phyloP scores from a whole-genome alignment of 2,113 vertebrate species.

The Ceyx margarethae region DNA sequence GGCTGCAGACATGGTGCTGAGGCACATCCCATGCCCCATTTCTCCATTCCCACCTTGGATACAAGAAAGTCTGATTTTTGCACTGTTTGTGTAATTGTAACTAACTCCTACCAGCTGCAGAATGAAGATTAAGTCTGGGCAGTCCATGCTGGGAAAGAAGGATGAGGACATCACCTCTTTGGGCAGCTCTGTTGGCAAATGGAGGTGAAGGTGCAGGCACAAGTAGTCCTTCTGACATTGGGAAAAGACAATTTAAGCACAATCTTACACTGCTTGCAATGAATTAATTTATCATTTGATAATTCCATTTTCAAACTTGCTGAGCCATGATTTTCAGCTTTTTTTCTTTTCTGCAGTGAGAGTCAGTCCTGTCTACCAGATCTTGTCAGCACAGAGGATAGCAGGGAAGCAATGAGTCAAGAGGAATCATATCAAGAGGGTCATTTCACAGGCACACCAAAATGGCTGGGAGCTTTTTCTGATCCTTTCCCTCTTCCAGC shows the following conservation, averaged over 20 bases:
- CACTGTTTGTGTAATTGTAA: neutral
- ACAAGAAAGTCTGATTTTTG: neutral
- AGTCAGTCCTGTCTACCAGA: neutral
- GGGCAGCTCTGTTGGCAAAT: neutral
- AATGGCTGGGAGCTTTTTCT: neutral
- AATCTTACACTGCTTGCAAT: neutral
- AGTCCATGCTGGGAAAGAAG: neutral
- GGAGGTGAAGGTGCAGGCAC: neutral
- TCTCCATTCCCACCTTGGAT: accelerated
- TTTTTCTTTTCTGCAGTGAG: neutral
- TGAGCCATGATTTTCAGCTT: neutral
- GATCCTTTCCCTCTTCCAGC: neutral
- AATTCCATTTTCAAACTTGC: neutral
- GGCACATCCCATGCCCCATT: neutral
- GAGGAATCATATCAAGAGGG: slow-evolving; percentile 14
- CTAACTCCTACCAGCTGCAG: neutral
- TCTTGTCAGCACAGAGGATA: neutral
- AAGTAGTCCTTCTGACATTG: neutral
- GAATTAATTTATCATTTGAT: neutral
- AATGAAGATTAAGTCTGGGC: neutral
- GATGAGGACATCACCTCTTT: neutral
- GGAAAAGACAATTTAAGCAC: neutral
- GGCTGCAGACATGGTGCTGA: neutral
- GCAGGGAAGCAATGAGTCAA: neutral
- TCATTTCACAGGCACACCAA: neutral